Percentiles rank a stretch among this genome's conserved stretches.
These are phyloP conservation scores for Drosophila glabriapex DNA, from an alignment of 2,888 invertebrate genomes.

Conservation along the genomic window DNA sequence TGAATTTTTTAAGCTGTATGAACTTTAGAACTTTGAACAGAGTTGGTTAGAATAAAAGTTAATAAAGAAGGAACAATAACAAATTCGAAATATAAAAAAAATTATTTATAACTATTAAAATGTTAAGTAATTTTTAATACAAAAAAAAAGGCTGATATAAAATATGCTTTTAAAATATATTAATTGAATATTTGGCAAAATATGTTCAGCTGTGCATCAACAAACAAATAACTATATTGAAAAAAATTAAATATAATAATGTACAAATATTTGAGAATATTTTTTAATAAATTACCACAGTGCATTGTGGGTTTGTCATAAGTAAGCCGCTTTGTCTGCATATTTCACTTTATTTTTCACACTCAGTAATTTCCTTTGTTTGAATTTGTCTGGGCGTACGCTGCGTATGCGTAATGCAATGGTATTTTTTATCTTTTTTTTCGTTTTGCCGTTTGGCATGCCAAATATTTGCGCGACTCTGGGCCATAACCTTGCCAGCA, in stretches of 20 bases:
- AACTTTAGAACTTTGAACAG: neutral
- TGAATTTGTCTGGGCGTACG: constrained; percentile 52
- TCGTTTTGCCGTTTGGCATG: constrained; percentile 52
- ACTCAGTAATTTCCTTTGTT: constrained; percentile 74
- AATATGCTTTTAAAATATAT: neutral
- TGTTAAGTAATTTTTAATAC: neutral
- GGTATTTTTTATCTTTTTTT: constrained; percentile 35
- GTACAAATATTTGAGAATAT: neutral
- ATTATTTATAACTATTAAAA: neutral
- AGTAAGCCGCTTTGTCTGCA: constrained; percentile 51
- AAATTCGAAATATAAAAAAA: neutral
- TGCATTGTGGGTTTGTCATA: constrained; percentile 28
- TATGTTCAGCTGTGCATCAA: neutral
- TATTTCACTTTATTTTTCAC: constrained; percentile 76
- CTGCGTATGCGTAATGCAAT: constrained; percentile 74
- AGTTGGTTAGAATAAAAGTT: neutral
- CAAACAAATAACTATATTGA: neutral
- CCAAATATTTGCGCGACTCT: constrained; percentile 70
- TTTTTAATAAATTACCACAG: constrained; percentile 43
- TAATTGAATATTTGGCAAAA: neutral
- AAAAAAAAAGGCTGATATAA: neutral
- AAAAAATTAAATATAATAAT: neutral
- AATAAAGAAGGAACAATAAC: neutral
- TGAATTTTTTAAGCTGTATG: neutral
- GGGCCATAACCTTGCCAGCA: constrained; percentile 76